A percentile compares a stretch with the other conserved stretches of the same genome.
Evolutionary conservation across 2,888 invertebrate species (phyloP).

Genomic region (Caenorhabditis afra): DNA sequence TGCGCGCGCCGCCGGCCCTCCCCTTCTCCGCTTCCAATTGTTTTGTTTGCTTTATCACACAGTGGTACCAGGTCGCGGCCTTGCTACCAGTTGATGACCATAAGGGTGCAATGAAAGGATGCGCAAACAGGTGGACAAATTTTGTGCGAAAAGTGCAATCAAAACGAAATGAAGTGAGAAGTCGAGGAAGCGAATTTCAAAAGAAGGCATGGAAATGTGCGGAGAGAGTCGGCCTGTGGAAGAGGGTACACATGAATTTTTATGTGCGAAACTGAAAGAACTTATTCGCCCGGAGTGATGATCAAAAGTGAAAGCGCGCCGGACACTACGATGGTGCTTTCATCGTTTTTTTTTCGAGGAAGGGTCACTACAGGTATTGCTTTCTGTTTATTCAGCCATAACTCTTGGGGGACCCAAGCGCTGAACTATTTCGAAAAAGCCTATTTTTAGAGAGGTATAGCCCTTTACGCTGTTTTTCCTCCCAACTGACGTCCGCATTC

Average conservation of each 20-base stretch:
- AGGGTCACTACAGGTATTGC: constrained; percentile 45
- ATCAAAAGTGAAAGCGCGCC: constrained; percentile 12
- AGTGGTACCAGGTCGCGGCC: constrained; percentile 55
- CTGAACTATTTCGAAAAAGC: constrained; percentile 10
- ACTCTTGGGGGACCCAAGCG: constrained; percentile 21
- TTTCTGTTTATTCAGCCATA: constrained; percentile 51
- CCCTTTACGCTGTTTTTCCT: too few species aligned
- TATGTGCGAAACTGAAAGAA: constrained; percentile 35
- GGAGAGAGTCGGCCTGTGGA: constrained; percentile 3
- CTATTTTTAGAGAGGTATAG: constrained; percentile 50
- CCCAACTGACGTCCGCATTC: too few species aligned
- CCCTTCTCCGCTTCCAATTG: constrained; percentile 8
- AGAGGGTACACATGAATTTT: constrained; percentile 24
- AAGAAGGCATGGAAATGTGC: constrained; percentile 8
- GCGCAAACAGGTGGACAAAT: constrained; percentile 59
- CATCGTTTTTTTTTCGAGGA: constrained; percentile 13
- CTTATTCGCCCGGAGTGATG: constrained; percentile 18
- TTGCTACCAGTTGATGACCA: constrained; percentile 49
- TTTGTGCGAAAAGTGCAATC: constrained; percentile 32
- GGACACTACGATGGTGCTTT: constrained; percentile 1
- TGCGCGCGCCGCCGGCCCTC: neutral
- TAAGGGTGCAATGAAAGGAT: constrained; percentile 42
- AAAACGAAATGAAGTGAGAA: constrained; percentile 14
- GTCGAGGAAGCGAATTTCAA: neutral
- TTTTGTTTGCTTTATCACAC: constrained; percentile 55